Evolutionary conservation across 1,140 invertebrate genomes (phyloP).

Genomic region (Prorops nasuta): DNA sequence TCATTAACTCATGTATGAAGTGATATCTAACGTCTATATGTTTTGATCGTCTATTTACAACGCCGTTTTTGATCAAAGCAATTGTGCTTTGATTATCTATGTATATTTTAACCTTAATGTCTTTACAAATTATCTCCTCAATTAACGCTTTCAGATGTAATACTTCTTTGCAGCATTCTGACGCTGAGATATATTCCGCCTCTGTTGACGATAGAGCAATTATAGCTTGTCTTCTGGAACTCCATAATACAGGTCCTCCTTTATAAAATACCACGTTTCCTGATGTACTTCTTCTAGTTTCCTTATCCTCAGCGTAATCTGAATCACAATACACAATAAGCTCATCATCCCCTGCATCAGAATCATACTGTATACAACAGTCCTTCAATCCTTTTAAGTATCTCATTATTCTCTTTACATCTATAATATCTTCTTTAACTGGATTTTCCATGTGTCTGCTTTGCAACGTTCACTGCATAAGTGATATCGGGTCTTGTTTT

Average conservation of each 20-base stretch:
- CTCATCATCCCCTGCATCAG: neutral
- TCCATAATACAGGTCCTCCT: neutral
- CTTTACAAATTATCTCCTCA: neutral
- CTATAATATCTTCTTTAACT: neutral
- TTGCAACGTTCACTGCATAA: conserved; percentile 34
- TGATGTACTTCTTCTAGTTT: neutral
- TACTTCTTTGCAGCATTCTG: no score
- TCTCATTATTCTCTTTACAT: neutral
- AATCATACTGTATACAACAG: neutral
- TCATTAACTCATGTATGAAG: conserved; percentile 4
- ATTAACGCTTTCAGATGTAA: neutral
- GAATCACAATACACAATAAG: neutral
- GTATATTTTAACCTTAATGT: neutral
- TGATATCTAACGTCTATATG: conserved; percentile 17
- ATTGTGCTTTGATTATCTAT: neutral
- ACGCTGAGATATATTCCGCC: neutral
- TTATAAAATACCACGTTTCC: neutral
- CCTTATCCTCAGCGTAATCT: neutral
- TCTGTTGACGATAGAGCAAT: neutral
- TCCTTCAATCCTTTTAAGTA: neutral
- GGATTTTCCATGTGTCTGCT: neutral
- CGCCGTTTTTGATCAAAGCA: neutral
- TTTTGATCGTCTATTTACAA: conserved; percentile 8
- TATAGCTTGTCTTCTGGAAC: neutral
- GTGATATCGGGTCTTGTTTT: conserved; percentile 51